These are phyloP conservation scores for Myathropa florea DNA, from an alignment of 2,888 invertebrate genomes.

Conservation along the genomic window DNA sequence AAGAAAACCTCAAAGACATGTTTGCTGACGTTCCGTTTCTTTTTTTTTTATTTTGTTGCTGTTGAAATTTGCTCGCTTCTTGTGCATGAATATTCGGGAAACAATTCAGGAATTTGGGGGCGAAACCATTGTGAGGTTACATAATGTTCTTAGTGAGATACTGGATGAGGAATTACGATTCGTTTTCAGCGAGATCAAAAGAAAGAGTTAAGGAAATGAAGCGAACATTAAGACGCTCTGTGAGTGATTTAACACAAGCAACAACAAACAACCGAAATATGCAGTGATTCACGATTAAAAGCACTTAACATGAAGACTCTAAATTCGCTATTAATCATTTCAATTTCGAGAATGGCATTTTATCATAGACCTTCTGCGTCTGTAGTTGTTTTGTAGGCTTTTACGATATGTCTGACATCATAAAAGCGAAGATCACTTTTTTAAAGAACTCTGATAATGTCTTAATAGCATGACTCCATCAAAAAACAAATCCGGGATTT, in stretches of 20 bases:
- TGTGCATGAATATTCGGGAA: neutral
- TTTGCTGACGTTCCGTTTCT: neutral
- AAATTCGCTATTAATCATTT: neutral
- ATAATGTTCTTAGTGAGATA: neutral
- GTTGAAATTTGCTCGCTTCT: too few species aligned
- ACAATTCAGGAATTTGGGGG: neutral
- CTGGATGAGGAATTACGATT: neutral
- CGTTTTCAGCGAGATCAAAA: neutral
- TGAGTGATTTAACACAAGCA: neutral
- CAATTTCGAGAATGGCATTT: neutral
- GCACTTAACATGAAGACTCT: neutral
- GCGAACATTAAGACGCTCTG: neutral
- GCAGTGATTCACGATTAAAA: neutral
- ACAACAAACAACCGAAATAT: neutral
- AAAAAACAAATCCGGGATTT: too few species aligned
- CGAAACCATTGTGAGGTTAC: neutral
- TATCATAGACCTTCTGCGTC: neutral
- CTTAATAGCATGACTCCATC: too few species aligned
- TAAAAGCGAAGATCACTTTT: too few species aligned
- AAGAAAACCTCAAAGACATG: neutral
- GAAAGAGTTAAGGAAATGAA: neutral
- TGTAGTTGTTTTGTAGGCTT: neutral
- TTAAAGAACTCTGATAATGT: too few species aligned
- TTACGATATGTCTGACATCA: neutral
- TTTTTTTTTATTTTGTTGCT: neutral